phyloP scores from a whole-genome alignment of 2,797 vertebrate species.

The Enteromius unitaeniatus region DNA sequence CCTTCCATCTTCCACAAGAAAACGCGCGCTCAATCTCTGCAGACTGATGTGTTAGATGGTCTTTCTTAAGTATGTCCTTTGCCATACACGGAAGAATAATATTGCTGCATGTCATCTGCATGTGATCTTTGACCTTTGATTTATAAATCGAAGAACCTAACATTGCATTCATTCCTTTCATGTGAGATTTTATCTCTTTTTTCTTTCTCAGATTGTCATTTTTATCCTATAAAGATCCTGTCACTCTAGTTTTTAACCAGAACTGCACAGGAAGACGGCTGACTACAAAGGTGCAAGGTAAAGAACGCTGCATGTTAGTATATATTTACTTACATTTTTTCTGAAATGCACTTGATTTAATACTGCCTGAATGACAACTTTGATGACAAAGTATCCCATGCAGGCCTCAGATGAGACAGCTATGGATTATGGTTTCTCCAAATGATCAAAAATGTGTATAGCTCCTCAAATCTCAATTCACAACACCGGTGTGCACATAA shows the following conservation, averaged over 20 bases:
- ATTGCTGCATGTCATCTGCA: background rate
- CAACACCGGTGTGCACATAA: background rate
- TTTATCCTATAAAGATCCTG: conserved; percentile 8
- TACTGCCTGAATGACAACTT: background rate
- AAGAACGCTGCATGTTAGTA: conserved; percentile 13
- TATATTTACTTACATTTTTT: conserved; percentile 41
- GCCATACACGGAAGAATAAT: background rate
- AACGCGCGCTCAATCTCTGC: background rate
- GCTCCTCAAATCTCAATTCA: background rate
- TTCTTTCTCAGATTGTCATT: conserved; percentile 23
- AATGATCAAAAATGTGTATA: conserved; percentile 5
- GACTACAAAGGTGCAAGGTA: conserved; percentile 52
- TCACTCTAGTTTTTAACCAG: conserved; percentile 48
- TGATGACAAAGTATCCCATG: background rate
- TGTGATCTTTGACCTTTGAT: background rate
- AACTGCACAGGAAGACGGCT: conserved; percentile 57
- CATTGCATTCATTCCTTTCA: conserved; percentile 17
- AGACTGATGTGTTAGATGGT: conserved; percentile 16
- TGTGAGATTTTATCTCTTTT: conserved; percentile 41
- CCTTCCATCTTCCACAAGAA: background rate
- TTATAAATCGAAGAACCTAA: background rate
- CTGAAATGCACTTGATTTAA: background rate
- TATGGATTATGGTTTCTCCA: background rate
- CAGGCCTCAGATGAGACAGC: background rate
- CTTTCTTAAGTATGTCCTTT: background rate